Evolutionary conservation across 2,797 vertebrate genomes (phyloP).

Genomic region (Pangasius krempfi): DNA sequence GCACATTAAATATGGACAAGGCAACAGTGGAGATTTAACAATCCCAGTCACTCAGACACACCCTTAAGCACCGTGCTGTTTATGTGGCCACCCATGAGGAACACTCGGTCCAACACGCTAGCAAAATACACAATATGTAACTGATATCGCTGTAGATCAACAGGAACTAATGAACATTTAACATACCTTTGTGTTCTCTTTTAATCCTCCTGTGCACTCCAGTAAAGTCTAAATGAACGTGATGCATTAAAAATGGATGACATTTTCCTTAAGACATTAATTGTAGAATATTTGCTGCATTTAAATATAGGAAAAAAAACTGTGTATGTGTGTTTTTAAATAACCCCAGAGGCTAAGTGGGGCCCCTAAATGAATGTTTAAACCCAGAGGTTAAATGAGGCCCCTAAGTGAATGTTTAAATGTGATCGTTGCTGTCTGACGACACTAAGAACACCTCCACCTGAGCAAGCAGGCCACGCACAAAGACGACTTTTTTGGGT

Average conservation of each 20-base stretch:
- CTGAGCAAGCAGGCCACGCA: conserved; percentile 30
- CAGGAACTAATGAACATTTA: conserved; percentile 18
- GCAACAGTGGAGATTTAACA: conserved; percentile 50
- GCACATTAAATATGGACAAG: conserved; percentile 53
- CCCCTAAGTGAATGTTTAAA: conserved; percentile 56
- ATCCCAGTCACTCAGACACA: conserved; percentile 37
- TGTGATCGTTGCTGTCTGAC: conserved; percentile 47
- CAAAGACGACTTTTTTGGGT: conserved; percentile 32
- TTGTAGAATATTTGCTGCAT: not conserved
- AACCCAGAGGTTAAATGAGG: conserved; percentile 31
- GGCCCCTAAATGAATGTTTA: conserved; percentile 22
- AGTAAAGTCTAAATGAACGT: not conserved
- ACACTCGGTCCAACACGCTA: conserved; percentile 1
- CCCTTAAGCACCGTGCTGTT: conserved; percentile 30
- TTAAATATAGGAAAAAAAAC: not conserved
- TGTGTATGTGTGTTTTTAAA: conserved; percentile 8
- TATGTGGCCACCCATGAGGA: conserved; percentile 5
- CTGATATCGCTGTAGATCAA: not conserved
- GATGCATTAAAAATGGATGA: not conserved
- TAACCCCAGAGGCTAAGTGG: not conserved
- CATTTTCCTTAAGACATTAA: not conserved
- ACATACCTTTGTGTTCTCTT: not conserved
- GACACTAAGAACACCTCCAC: conserved; percentile 46
- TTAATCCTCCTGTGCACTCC: conserved; percentile 9
- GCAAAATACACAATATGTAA: conserved; percentile 24